Evolutionary conservation across 2,113 vertebrate species (phyloP).

Genomic region (Salvelinus alpinus): DNA sequence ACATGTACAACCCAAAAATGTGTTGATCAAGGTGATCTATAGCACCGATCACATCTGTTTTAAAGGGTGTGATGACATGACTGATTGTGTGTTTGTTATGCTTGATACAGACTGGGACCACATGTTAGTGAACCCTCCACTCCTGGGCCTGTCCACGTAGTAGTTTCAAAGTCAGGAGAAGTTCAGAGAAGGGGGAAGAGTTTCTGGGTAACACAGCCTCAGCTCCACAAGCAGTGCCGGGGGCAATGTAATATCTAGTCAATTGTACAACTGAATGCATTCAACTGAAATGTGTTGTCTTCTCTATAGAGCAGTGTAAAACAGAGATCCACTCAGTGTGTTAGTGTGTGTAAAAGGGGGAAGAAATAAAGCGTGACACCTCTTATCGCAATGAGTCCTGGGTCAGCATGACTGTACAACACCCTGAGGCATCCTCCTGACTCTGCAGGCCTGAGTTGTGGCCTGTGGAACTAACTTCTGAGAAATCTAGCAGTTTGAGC

Average conservation of each 20-base stretch:
- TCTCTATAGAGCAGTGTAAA: too few relatives aligned
- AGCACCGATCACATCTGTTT: not conserved
- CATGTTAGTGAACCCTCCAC: not conserved
- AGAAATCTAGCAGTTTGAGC: slow-evolving; percentile 69
- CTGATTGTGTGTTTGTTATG: too few relatives aligned
- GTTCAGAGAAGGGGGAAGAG: not conserved
- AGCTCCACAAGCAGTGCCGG: not conserved
- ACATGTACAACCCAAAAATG: not conserved
- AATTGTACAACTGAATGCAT: too few relatives aligned
- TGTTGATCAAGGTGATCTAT: too few relatives aligned
- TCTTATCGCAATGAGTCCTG: too few relatives aligned
- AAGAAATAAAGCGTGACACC: too few relatives aligned
- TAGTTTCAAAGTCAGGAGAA: not conserved
- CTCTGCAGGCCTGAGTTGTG: not conserved
- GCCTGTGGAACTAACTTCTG: slow-evolving; percentile 34
- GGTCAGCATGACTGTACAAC: too few relatives aligned
- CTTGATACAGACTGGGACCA: too few relatives aligned
- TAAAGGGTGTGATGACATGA: not conserved
- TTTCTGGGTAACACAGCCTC: not conserved
- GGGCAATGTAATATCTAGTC: too few relatives aligned
- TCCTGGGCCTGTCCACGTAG: not conserved
- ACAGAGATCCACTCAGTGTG: too few relatives aligned
- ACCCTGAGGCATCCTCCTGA: not conserved
- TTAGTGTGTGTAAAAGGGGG: too few relatives aligned
- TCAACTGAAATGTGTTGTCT: too few relatives aligned